Evolutionary conservation across 1,140 invertebrate species (phyloP).

Genomic region (Zelostemma sp.): DNA sequence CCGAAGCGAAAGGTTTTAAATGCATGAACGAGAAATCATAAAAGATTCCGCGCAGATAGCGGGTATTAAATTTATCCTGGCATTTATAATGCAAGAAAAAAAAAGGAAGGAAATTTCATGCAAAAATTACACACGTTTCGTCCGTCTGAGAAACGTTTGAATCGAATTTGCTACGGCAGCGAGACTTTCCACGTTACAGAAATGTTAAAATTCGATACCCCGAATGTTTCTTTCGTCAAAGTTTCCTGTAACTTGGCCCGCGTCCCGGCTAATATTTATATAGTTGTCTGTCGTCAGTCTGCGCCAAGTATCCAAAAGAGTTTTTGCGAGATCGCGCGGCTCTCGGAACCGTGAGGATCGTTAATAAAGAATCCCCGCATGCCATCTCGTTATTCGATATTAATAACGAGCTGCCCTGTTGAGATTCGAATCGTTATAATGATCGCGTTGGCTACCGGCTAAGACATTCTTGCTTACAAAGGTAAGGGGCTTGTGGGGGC

Average conservation of each 20-base stretch:
- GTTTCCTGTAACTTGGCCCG: too few species aligned
- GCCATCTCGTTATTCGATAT: conserved; percentile 46
- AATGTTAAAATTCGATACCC: too few species aligned
- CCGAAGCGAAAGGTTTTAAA: conserved; percentile 21
- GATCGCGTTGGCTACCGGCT: conserved; percentile 50
- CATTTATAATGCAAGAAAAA: too few species aligned
- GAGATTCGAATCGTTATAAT: conserved; percentile 65
- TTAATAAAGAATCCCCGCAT: conserved; percentile 42
- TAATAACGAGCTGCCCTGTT: conserved; percentile 52
- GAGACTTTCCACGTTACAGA: too few species aligned
- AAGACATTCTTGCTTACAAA: conserved; percentile 36
- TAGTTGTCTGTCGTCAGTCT: conserved; percentile 17
- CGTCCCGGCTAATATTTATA: conserved; percentile 30
- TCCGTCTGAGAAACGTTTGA: too few species aligned
- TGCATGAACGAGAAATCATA: conserved; percentile 16
- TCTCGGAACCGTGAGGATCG: conserved; percentile 17
- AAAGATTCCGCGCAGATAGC: conserved; percentile 21
- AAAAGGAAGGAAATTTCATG: too few species aligned
- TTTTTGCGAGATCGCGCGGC: conserved; percentile 35
- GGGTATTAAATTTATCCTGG: too few species aligned
- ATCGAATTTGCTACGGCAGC: too few species aligned
- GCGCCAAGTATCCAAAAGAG: conserved; percentile 5
- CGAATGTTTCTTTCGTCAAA: too few species aligned
- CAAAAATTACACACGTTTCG: too few species aligned
- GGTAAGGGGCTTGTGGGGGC: conserved; percentile 16